Conservation (phyloP, 2,797 vertebrate species). For the Sciaenops ocellatus region DNA sequence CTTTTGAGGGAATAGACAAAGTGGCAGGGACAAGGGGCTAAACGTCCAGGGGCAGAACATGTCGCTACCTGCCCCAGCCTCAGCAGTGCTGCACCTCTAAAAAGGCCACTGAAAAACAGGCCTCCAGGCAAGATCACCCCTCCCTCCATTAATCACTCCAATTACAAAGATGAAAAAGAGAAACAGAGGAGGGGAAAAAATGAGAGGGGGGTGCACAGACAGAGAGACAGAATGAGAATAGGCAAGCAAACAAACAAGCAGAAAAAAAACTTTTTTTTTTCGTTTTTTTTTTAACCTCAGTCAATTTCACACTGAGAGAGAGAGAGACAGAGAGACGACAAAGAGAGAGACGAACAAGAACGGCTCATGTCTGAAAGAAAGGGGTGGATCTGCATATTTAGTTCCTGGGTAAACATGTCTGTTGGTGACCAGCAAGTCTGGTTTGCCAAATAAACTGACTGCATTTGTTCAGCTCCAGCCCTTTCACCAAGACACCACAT, state of each 20-base stretch:
- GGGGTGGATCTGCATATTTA: conserved; percentile 62
- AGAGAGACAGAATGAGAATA: conserved; percentile 55
- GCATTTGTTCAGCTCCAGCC: conserved; percentile 82
- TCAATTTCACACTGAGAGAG: conserved; percentile 2
- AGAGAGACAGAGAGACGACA: conserved; percentile 30
- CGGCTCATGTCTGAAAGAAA: conserved; percentile 46
- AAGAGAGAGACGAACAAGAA: conserved; percentile 16
- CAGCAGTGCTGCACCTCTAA: conserved; percentile 67
- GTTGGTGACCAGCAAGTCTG: conserved; percentile 78
- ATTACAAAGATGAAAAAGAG: conserved; percentile 79
- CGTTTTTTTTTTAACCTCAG: too few relatives aligned
- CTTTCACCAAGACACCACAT: conserved; percentile 86
- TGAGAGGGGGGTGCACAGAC: conserved; percentile 11
- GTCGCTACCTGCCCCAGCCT: conserved; percentile 78
- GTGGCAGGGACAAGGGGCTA: conserved; percentile 71
- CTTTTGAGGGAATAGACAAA: conserved; percentile 72
- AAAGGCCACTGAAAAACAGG: conserved; percentile 77
- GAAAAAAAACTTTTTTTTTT: too few relatives aligned
- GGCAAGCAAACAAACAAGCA: conserved; percentile 30
- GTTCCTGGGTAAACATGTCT: conserved; percentile 77
- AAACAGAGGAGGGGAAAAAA: conserved; percentile 36
- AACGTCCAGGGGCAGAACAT: conserved; percentile 78
- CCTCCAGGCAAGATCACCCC: conserved; percentile 80
- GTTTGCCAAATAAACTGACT: conserved; percentile 83
- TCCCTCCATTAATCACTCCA: conserved; percentile 84